Conservation (phyloP, 1,140 invertebrate genomes). For the Conopomorpha cramerella region DNA sequence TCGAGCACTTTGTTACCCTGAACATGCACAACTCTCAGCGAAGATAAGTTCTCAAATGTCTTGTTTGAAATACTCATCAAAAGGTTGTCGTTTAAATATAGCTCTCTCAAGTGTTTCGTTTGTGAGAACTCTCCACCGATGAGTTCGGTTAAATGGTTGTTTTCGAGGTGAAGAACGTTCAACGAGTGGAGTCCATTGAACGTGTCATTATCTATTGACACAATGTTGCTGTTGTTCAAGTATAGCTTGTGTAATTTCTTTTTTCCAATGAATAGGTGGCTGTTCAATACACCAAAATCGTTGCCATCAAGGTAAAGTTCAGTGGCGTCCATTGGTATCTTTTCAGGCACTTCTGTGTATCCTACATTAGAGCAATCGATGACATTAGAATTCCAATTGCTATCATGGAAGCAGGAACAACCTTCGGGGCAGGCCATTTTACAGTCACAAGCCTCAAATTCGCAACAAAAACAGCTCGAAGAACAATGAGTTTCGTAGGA, state of each 20-base stretch:
- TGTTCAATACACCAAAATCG: constrained; percentile 74
- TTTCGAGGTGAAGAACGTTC: constrained; percentile 77
- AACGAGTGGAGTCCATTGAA: constrained; percentile 81
- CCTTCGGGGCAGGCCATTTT: constrained; percentile 88
- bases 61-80: constrained; percentile 73
- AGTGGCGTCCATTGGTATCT: constrained; percentile 89
- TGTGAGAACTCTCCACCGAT: constrained; percentile 78
- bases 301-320: constrained; percentile 88
- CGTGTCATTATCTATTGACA: constrained; percentile 77
- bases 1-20: constrained; percentile 78
- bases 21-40: constrained; percentile 75
- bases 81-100: constrained; percentile 83
- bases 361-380: constrained; percentile 81
- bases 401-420: constrained; percentile 87
- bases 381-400: constrained; percentile 86
- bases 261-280: constrained; percentile 85
- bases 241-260: constrained; percentile 83
- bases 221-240: constrained; percentile 81
- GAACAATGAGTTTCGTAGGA: constrained; percentile 87
- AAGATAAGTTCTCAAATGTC: constrained; percentile 73
- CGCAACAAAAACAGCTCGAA: constrained; percentile 85
- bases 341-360: constrained; percentile 74
- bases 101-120: constrained; percentile 75
- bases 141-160: constrained; percentile 75
- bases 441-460: constrained; percentile 89